Percentiles rank a stretch among this genome's conserved stretches.
These are phyloP conservation scores for Holothuria leucospilota DNA, from an alignment of 53 echinoderm and acorn worm species.

Conservation along the genomic window DNA sequence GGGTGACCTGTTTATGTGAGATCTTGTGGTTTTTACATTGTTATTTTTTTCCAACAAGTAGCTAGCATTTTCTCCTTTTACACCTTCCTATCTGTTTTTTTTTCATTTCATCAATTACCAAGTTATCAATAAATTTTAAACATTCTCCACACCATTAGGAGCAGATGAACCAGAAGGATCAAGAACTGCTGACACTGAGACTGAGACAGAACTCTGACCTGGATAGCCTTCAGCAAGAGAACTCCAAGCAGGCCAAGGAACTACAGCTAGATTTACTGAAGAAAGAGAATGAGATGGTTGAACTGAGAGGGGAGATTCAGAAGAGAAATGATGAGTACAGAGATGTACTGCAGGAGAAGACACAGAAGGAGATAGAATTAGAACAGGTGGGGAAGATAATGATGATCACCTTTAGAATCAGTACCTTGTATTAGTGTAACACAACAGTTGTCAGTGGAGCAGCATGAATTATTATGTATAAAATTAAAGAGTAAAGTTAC, in stretches of 20 bases:
- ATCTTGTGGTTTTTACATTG: no score
- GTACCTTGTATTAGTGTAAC: not conserved
- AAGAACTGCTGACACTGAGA: conserved; percentile 70
- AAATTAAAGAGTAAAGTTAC: not conserved
- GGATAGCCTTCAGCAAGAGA: conserved; percentile 77
- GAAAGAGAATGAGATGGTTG: conserved; percentile 77
- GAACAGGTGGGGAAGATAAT: conserved; percentile 58
- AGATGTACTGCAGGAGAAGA: conserved; percentile 78
- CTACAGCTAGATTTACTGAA: conserved; percentile 72
- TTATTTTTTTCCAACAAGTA: no score
- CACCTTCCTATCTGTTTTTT: no score
- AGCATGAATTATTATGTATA: not conserved
- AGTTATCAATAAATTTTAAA: no score
- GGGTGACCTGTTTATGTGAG: no score
- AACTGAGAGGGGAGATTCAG: conserved; percentile 74
- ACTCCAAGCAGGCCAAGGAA: conserved; percentile 76
- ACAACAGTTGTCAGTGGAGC: not conserved
- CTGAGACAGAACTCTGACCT: conserved; percentile 80
- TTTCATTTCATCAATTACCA: no score
- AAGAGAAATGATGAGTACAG: conserved; percentile 68
- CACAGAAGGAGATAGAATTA: conserved; percentile 81
- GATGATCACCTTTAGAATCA: not conserved
- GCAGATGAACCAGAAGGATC: conserved; percentile 80
- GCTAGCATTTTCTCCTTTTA: no score
- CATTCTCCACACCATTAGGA: conserved; percentile 44